phyloP scores from a whole-genome alignment of 2,113 vertebrate genomes.

The Zosterops pallidus region DNA sequence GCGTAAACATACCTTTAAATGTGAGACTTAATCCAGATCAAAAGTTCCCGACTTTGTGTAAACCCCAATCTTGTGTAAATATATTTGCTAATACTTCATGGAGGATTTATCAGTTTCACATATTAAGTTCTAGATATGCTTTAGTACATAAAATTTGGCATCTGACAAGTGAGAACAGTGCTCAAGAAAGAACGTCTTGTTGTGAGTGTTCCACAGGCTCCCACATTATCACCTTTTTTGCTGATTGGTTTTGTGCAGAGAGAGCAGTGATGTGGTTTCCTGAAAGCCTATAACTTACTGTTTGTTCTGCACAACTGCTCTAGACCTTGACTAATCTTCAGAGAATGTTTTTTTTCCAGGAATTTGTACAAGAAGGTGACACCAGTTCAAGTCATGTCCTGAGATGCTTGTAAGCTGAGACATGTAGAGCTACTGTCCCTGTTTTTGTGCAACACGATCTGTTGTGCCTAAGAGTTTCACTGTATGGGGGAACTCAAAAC shows the following conservation, averaged over 20 bases:
- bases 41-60: background rate
- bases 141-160: background rate
- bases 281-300: constrained; percentile 2
- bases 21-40: background rate
- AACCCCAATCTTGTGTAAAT: constrained; percentile 34
- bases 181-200: constrained; percentile 37
- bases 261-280: constrained; percentile 23
- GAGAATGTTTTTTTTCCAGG: constrained; percentile 44
- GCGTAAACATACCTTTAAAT: constrained; percentile 27
- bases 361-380: constrained; percentile 12
- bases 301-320: constrained; percentile 46
- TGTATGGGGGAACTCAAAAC: constrained; percentile 1
- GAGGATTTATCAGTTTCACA: constrained; percentile 3
- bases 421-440: background rate
- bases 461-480: background rate
- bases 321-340: constrained; percentile 43
- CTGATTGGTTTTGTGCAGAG: background rate
- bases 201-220: constrained; percentile 30
- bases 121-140: constrained; percentile 11
- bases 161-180: background rate
- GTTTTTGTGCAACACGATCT: constrained; percentile 45
- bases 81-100: constrained; percentile 23
- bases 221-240: constrained; percentile 17
- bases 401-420: constrained; percentile 62
- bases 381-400: constrained; percentile 24